phyloP scores from a whole-genome alignment of 2,888 invertebrate genomes.

The Mesodorylaimus sp. region DNA sequence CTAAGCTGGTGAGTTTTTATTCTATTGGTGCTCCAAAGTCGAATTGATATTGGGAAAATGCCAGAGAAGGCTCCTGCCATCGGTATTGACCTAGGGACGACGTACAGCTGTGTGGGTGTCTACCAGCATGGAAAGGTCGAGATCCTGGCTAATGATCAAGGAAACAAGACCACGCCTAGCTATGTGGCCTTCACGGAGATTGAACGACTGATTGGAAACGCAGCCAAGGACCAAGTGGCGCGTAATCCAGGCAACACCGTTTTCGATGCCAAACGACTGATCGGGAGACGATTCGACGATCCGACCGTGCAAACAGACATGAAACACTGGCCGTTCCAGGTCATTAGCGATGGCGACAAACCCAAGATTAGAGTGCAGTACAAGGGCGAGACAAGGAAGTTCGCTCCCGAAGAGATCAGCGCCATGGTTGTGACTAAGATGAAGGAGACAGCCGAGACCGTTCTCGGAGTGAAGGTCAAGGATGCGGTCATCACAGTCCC shows the following conservation, averaged over 20 bases:
- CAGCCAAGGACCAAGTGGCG: conserved; percentile 59
- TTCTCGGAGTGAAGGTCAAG: conserved; percentile 51
- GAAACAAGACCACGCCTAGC: too few species aligned
- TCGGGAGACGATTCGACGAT: conserved; percentile 36
- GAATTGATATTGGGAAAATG: too few species aligned
- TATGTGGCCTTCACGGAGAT: conserved; percentile 69
- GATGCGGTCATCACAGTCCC: conserved; percentile 74
- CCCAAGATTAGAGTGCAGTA: conserved; percentile 51
- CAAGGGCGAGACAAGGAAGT: conserved; percentile 63
- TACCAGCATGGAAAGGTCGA: conserved; percentile 61
- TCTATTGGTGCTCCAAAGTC: too few species aligned
- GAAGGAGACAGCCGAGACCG: too few species aligned
- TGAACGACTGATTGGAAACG: conserved; percentile 63
- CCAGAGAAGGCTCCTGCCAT: too few species aligned
- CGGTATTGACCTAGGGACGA: conserved; percentile 57
- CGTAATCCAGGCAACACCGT: conserved; percentile 37
- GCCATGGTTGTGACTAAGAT: conserved; percentile 19
- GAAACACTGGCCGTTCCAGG: conserved; percentile 33
- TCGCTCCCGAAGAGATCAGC: conserved; percentile 30
- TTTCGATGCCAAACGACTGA: conserved; percentile 32
- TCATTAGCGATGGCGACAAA: conserved; percentile 27
- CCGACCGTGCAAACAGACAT: conserved; percentile 31
- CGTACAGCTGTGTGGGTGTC: too few species aligned
- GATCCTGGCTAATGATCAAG: too few species aligned
- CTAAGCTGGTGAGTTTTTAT: too few species aligned